phyloP scores from a whole-genome alignment of 2,113 vertebrate genomes.

The Nyctereutes procyonoides region DNA sequence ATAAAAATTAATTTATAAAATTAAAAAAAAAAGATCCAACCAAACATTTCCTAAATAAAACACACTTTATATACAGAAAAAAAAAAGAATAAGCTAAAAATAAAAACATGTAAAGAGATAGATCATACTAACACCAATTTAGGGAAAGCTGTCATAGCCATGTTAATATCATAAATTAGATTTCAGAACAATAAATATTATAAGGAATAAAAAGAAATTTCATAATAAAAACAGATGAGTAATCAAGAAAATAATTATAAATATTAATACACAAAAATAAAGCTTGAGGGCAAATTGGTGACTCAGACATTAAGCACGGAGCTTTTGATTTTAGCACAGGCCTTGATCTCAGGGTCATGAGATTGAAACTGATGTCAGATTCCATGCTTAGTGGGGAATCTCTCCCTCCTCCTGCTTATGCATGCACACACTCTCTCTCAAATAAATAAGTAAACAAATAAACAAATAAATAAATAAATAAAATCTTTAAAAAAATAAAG shows the following conservation, averaged over 20 bases:
- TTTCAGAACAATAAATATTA: not conserved
- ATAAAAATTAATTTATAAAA: too few species aligned
- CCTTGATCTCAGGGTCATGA: too few species aligned
- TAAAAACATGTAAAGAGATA: not conserved
- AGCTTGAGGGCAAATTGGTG: too few species aligned
- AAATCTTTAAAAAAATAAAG: not conserved
- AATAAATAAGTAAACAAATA: too few species aligned
- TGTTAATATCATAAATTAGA: not conserved
- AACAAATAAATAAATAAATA: too few species aligned
- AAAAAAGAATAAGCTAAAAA: not conserved
- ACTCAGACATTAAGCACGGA: too few species aligned
- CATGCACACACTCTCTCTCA: too few species aligned
- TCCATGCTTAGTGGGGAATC: too few species aligned
- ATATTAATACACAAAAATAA: not conserved
- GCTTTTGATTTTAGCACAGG: too few species aligned
- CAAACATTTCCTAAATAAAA: not conserved
- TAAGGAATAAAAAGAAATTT: not conserved
- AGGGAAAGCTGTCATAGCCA: not conserved
- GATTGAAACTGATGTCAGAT: too few species aligned
- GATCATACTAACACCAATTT: not conserved
- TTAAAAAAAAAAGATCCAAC: not conserved
- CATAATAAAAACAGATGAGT: not conserved
- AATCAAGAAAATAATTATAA: not conserved
- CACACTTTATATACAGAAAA: not conserved
- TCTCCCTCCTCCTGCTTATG: too few species aligned